A percentile compares a stretch with the other conserved stretches of the same genome.
Conservation (phyloP, 2,113 vertebrate genomes). For the Mixornis gularis region DNA sequence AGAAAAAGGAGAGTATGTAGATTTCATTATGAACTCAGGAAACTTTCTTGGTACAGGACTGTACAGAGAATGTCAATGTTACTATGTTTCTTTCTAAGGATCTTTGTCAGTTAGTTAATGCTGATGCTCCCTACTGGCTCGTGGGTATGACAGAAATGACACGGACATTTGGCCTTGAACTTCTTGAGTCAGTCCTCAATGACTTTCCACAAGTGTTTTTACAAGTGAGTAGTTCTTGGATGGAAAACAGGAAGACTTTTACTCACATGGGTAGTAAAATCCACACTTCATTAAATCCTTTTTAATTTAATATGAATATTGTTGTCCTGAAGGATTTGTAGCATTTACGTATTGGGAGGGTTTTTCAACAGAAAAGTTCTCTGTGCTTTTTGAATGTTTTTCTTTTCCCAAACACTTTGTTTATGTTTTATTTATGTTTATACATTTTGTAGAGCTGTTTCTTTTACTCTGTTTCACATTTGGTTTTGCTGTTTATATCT, state of each 20-base stretch:
- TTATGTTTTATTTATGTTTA: not conserved
- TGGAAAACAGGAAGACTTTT: not conserved
- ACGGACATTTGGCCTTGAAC: slow-evolving; percentile 92
- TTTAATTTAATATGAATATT: not conserved
- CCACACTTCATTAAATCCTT: not conserved
- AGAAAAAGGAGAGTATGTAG: not conserved
- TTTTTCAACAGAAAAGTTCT: not conserved
- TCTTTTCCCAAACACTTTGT: not conserved
- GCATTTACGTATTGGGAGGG: not conserved
- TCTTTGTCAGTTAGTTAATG: slow-evolving; percentile 95
- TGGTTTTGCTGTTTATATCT: not conserved
- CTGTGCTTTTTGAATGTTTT: not conserved
- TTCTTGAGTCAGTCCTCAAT: slow-evolving; percentile 95
- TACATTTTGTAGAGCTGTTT: not conserved
- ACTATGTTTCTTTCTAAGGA: slow-evolving; percentile 76
- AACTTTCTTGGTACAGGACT: not conserved
- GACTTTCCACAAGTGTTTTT: slow-evolving; percentile 96
- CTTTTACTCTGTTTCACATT: not conserved
- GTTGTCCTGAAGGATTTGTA: not conserved
- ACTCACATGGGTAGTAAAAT: not conserved
- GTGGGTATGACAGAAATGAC: slow-evolving; percentile 99
- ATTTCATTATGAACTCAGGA: not conserved
- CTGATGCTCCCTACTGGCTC: slow-evolving; percentile 97
- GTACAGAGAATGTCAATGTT: not conserved
- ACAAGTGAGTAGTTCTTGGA: slow-evolving; percentile 71